Base-by-base conservation (phyloP, 2,888 invertebrate species). In the Tolmerus cingulatus region DNA sequence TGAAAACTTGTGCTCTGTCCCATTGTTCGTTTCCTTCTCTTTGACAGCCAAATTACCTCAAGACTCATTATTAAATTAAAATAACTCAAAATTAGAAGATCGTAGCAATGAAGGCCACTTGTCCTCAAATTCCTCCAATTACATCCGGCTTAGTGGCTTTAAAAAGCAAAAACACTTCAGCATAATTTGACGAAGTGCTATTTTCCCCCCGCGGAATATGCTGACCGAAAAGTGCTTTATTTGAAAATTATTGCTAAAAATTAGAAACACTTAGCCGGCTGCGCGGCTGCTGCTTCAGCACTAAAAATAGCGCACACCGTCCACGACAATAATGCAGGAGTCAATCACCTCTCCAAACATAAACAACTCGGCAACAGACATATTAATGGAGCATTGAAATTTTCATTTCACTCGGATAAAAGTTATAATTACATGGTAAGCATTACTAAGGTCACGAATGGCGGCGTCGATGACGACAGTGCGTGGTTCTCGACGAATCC, bases 361-460 rank as follows among this genome's bases (percentile, higher is more conserved):
- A 82, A 82, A 82, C 82, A 82, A 82, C 82, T 19, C 82, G 37
- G 66, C 82, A 82, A 82, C 82, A 82, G 82, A 82, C 82, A 82
- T 37, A 37, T 82, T 82, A 82, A 82, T 82, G 82, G 82, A 82
- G 37, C 82, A 79, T 78, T 78, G 43, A 78, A 77, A 78, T 78
- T 78, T 78, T 78, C 78, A 78, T 79, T 79, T 79, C 79, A 46
- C 79, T 46, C 27, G 23, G 30, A 79, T 23, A 51, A 46, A 79
- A 79, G 27, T 46, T 51, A 27, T 79, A 79, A 79, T 79, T 79
- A 79, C 66, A 66, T 12, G 7, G 79, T 51, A 51, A 14, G 27
- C 51, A 55, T 51, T 30, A 51, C 46, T 46, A 79, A 79, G 79
- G 79, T 79, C 79, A 79, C 51, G 79, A 79, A 51, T 40, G 43